Evolutionary conservation across 2,113 vertebrate genomes (phyloP).

Genomic region (Daboia siamensis): DNA sequence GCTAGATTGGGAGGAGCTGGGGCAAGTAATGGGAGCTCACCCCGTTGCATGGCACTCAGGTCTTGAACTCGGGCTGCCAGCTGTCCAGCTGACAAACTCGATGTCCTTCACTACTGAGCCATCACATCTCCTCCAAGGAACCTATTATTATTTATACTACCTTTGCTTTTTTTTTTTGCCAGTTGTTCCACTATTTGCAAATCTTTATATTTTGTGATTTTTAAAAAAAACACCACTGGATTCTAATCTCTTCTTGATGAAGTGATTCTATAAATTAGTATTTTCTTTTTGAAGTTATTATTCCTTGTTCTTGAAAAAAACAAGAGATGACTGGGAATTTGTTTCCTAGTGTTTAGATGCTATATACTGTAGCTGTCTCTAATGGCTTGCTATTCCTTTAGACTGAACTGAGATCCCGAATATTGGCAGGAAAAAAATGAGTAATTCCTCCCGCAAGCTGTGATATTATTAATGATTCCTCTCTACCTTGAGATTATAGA

Average conservation of each 20-base stretch:
- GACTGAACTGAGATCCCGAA: not conserved
- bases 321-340: not conserved
- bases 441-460: not conserved
- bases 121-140: not conserved
- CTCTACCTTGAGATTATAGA: not conserved
- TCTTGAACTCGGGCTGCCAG: not conserved
- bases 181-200: not conserved
- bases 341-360: not conserved
- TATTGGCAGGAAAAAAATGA: not conserved
- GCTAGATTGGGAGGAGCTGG: not conserved
- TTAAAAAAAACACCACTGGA: not conserved
- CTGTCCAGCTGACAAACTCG: not conserved
- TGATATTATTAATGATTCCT: not conserved
- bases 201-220: not conserved
- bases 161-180: not conserved
- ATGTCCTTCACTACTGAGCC: not conserved
- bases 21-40: not conserved
- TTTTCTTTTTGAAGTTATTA: not conserved
- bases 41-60: not conserved
- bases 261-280: not conserved
- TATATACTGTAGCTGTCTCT: not conserved
- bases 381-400: not conserved
- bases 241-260: not conserved
- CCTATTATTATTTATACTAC: not conserved
- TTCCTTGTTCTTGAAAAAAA: not conserved